phyloP scores from a whole-genome alignment of 2,113 vertebrate species.

The Brachirus orientalis region DNA sequence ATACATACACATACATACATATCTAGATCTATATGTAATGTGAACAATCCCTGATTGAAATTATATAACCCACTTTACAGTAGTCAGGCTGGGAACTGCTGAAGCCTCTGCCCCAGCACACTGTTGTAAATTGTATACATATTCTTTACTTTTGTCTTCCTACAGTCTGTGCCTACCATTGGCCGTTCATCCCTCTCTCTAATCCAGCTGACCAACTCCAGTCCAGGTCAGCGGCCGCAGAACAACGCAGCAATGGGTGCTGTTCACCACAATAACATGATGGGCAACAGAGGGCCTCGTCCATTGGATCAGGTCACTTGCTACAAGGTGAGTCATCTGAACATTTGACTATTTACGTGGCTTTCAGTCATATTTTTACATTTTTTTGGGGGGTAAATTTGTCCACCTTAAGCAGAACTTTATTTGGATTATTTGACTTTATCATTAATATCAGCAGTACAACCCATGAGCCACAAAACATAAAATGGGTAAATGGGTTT shows the following conservation, averaged over 20 bases:
- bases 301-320: constrained; percentile 98
- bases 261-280: constrained; percentile 88
- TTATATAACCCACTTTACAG: too few relatives aligned
- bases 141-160: neutral
- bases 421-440: too few relatives aligned
- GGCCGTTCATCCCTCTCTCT: constrained; percentile 85
- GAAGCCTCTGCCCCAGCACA: too few relatives aligned
- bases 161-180: constrained; percentile 50
- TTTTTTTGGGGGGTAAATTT: neutral
- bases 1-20: too few relatives aligned
- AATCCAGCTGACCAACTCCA: constrained; percentile 89
- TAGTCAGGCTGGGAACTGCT: too few relatives aligned
- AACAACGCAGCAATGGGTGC: constrained; percentile 80
- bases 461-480: too few relatives aligned
- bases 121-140: neutral
- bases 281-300: constrained; percentile 90
- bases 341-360: neutral
- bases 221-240: constrained; percentile 86
- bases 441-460: too few relatives aligned
- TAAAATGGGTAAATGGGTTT: too few relatives aligned
- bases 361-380: neutral
- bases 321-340: constrained; percentile 88
- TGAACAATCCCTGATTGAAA: too few relatives aligned
- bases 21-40: neutral
- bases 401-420: neutral